Base-by-base conservation (phyloP, 2,797 vertebrate species). In the Botia almorhae region DNA sequence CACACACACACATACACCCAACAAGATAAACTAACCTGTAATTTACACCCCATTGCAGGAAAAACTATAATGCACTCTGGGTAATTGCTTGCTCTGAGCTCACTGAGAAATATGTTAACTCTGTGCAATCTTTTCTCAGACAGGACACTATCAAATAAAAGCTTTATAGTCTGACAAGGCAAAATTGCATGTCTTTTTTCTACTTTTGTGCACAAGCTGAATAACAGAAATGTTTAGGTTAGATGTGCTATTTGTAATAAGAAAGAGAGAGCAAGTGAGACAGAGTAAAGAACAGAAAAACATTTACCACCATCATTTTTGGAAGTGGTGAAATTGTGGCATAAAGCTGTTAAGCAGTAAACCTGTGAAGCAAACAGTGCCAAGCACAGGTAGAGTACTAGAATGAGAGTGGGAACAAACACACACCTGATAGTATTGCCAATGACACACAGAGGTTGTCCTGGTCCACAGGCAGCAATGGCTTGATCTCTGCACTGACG, bases 381-480 rank as follows among this genome's bases (percentile, higher is more conserved):
- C 13, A 16, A 7, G 23, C 5, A n/a, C 51, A 53, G 51, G 16
- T n/a, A 61, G 11, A 60, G 19, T 21, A 26, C 21, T 14, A 68
- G 69, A 39, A 63, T 21, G 19, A 65, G 33, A n/a, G 50, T 58
- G 51, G 36, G 29, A 67, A 80, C 21, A 58, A 33, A 65, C 48
- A 67, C 74, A 68, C 36, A 80, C 98, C 97, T 98, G 92, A 99
- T 97, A 86, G 96, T 99, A 94, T 98, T 99, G 93, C 97, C 98
- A 93, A 99, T 99, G 88, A 97, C 92, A 91, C 96, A 96, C 86
- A 99, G 95, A 78, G 93, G 94, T 89, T 91, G 94, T 79, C 97
- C 97, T 0, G 95, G 96, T 91, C 90, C 94, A 92, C 98, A 99
- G 71, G 90, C 94, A 80, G 94, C 93, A 83, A 99, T 96, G 84